These are phyloP conservation scores for Polyommatus iphigenia DNA, from an alignment of 2,888 invertebrate species.

Conservation along the genomic window DNA sequence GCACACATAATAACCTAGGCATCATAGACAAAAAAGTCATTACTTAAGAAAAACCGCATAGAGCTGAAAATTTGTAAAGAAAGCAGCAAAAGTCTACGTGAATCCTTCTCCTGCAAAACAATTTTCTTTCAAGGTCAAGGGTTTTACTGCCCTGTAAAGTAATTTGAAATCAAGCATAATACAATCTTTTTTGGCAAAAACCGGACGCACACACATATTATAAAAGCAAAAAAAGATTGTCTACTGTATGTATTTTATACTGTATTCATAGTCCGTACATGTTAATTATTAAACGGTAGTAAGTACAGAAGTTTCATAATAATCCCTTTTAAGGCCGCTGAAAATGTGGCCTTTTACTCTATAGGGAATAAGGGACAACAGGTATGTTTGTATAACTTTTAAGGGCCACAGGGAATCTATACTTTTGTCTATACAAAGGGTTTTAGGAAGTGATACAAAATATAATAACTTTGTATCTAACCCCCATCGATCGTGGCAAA, in stretches of 20 bases:
- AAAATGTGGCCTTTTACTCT: neutral
- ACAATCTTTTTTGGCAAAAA: too few relatives aligned
- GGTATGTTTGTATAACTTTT: neutral
- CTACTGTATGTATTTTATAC: neutral
- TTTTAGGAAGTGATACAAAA: neutral
- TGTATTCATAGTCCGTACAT: neutral
- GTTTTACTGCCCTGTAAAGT: too few relatives aligned
- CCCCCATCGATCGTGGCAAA: too few relatives aligned
- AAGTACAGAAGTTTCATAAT: constrained; percentile 17
- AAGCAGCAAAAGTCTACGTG: too few relatives aligned
- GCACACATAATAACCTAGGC: neutral
- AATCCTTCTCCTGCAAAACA: too few relatives aligned
- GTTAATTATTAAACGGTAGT: constrained; percentile 12
- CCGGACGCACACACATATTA: too few relatives aligned
- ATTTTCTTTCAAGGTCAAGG: too few relatives aligned
- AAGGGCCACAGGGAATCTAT: neutral
- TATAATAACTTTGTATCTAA: neutral
- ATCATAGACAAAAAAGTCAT: too few relatives aligned
- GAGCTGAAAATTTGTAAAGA: too few relatives aligned
- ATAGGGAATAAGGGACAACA: neutral
- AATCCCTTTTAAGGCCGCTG: constrained; percentile 10
- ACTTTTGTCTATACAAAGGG: neutral
- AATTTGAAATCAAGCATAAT: too few relatives aligned
- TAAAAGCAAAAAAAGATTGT: too few relatives aligned
- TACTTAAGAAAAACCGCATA: too few relatives aligned